These are phyloP conservation scores for Gordius sp. DNA, from an alignment of 2,888 invertebrate species.

Conservation along the genomic window DNA sequence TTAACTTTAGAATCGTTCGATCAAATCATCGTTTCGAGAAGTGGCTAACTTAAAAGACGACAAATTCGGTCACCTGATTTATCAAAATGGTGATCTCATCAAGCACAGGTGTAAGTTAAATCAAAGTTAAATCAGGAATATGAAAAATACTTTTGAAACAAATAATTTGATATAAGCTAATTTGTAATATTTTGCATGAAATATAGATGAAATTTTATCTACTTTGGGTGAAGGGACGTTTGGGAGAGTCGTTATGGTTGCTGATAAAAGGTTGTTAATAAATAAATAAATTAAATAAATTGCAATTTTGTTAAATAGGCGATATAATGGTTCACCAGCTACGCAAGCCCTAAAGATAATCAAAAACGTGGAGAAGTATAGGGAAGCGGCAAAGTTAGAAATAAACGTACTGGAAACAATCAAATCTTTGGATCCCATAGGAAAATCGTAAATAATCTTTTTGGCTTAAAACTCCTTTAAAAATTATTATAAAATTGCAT, in stretches of 20 bases:
- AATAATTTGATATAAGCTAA: neutral
- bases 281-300: too few species aligned
- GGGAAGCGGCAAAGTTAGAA: conserved; percentile 20
- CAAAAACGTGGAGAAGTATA: conserved; percentile 20
- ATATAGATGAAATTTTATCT: conserved; percentile 83
- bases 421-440: conserved; percentile 15
- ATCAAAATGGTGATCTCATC: conserved; percentile 91
- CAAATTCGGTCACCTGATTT: conserved; percentile 97
- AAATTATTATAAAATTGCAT: neutral
- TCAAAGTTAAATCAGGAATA: too few species aligned
- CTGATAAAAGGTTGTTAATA: conserved; percentile 42
- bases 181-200: neutral
- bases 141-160: neutral
- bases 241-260: conserved; percentile 96
- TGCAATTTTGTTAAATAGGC: neutral
- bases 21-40: too few species aligned
- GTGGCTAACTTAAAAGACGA: conserved; percentile 59
- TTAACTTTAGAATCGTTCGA: too few species aligned
- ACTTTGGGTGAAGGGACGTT: conserved; percentile 98
- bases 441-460: neutral
- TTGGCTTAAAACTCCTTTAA: neutral
- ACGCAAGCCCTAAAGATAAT: conserved; percentile 19
- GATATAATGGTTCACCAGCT: neutral
- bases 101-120: conserved; percentile 62
- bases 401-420: conserved; percentile 19